Conservation (phyloP, 2,113 vertebrate genomes). For the Chascanopsetta lugubris region DNA sequence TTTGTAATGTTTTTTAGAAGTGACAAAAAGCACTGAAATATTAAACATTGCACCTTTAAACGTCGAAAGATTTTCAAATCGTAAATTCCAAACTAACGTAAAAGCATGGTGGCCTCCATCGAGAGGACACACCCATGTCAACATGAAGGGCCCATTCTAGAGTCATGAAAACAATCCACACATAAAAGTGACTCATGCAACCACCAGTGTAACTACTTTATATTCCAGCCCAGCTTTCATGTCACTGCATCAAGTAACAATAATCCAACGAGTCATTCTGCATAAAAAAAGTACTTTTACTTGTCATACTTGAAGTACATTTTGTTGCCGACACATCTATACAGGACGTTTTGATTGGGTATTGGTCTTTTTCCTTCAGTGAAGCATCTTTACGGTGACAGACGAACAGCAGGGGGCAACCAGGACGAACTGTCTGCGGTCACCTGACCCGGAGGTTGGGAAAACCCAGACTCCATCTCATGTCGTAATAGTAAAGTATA, state of each 20-base stretch:
- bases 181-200: too few relatives aligned
- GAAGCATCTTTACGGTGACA: background rate
- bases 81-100: too few relatives aligned
- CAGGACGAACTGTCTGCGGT: slow-evolving; percentile 2
- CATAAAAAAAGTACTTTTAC: background rate
- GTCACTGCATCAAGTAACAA: background rate
- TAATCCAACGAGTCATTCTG: background rate
- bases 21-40: too few relatives aligned
- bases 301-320: background rate
- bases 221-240: too few relatives aligned
- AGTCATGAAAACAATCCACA: too few relatives aligned
- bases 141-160: too few relatives aligned
- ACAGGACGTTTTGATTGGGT: background rate
- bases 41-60: too few relatives aligned
- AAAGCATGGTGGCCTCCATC: too few relatives aligned
- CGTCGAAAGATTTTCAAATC: too few relatives aligned
- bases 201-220: too few relatives aligned
- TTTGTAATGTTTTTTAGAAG: too few relatives aligned
- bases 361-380: background rate
- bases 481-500: slow-evolving; percentile 97
- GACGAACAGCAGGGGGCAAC: slow-evolving; percentile 48
- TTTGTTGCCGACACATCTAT: background rate
- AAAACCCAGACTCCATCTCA: slow-evolving; percentile 96
- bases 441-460: slow-evolving; percentile 46
- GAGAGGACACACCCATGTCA: too few relatives aligned